Conservation (phyloP, 1,140 invertebrate genomes). For the Micrasema longulum region DNA sequence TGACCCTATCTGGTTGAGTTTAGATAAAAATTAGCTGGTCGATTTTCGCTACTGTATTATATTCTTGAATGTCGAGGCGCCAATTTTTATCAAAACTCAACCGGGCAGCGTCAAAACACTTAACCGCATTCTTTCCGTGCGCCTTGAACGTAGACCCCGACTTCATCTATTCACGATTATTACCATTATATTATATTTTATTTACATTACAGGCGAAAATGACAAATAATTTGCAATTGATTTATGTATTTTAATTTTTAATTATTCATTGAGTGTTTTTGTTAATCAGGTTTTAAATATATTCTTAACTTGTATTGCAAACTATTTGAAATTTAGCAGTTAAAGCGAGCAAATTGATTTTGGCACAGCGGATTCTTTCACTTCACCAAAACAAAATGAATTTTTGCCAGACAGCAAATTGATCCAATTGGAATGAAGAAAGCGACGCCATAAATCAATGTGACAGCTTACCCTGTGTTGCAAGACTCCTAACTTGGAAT, state of each 20-base stretch:
- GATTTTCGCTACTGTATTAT: too few species aligned
- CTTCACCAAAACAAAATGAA: constrained; percentile 7
- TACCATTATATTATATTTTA: too few species aligned
- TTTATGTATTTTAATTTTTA: too few species aligned
- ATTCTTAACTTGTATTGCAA: background rate
- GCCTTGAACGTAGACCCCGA: too few species aligned
- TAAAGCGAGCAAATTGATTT: constrained; percentile 77
- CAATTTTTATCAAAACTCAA: too few species aligned
- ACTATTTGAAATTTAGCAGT: constrained; percentile 55
- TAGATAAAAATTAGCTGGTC: too few species aligned
- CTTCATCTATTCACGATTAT: too few species aligned
- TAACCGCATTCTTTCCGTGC: too few species aligned
- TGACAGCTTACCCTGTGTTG: constrained; percentile 87
- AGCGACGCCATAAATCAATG: constrained; percentile 70
- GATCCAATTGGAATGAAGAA: constrained; percentile 60
- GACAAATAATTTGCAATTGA: background rate
- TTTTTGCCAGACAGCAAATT: constrained; percentile 37
- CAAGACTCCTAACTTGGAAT: constrained; percentile 81
- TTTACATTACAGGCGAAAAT: too few species aligned
- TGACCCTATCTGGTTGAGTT: too few species aligned
- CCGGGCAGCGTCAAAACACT: too few species aligned
- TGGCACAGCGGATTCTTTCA: constrained; percentile 66
- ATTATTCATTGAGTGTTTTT: background rate
- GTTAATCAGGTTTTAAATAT: background rate
- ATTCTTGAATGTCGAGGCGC: too few species aligned